Base-by-base conservation (phyloP, 2,888 invertebrate species). In the Terebella lapidaria region DNA sequence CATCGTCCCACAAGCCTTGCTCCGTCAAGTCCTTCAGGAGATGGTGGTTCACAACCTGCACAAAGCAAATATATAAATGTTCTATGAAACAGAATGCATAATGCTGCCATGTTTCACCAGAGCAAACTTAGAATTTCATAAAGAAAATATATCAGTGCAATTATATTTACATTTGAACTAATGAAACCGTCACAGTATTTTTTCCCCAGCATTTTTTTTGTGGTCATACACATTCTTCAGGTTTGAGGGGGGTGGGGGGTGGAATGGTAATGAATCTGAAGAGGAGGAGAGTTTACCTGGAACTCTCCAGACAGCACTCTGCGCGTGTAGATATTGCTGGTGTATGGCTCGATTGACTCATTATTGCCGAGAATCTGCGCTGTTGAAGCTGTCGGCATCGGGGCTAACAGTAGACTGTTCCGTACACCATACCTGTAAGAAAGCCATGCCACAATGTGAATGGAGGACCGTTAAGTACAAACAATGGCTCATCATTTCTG, bases 351-450 rank as follows among this genome's bases (percentile, higher is more conserved):
- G 74, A 96, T 90, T 0, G 95, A 92, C 81, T 99, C 97, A 79
- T 97, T 99, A 78, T 99, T 99, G 22, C 99, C 99, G 51, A 99
- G 86, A 75, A 99, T 99, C 83, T 99, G 97, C 1, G 99, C 97
- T 0, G 97, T 99, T 1, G 96, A 95, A 5, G 97, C 96, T 3
- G 97, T 99, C 0, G 97, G 97, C 97, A 99, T 99, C 0, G 96
- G 96, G 0, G 97, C 96, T 65, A 97, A 71, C 24, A 99, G 83
- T 28, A 96, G 83, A 1, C 95, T 95, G 83, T 99, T 99, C 59
- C 97, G 84, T 0, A 97, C 84, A 10, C 99, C 99, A 81, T 92
- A 86, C 62, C 81, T 83, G 64, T 3, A n/a, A n/a, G n/a, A n/a
- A n/a, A 67, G n/a, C n/a, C n/a, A n/a, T n/a, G n/a, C n/a, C n/a